Base-by-base conservation (phyloP, 2,888 invertebrate species). In the Campoletis raptor region DNA sequence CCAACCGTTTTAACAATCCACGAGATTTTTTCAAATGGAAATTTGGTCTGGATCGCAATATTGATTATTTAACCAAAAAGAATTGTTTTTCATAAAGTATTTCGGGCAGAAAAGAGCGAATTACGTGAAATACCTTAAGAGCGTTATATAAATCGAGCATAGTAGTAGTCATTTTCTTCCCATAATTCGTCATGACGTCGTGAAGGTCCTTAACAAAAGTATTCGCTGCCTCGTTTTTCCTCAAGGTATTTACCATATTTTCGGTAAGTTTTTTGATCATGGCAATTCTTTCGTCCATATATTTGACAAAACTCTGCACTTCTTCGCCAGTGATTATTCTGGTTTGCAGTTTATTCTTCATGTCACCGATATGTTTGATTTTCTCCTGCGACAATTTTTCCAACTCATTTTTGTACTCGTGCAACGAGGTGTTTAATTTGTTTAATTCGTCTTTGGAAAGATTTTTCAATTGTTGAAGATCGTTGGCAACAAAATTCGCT, bases 371-470 rank as follows among this genome's bases (percentile, higher is more conserved):
- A 6, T 81, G 57, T 24, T 78, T 81, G 21, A 86, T 79, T 45
- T 86, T 79, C 12, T 88, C 88, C 64, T 80, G 85, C 10, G 87
- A 84, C 67, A 87, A 83, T 78, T 89, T 87, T 64, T 88, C 86
- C 66, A 89, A 45, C 36, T 76, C 81, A 0, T 36, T 57, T 37
- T 81, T 88, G 57, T 89, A 89, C 36, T 89, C 85, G 30, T 10
- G 42, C 21, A 89, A 42, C 6, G 81, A 76, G 2, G n/a, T 66
- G 72, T 88, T 85, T 1, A 81, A 64, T 45, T 86, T 89, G 42
- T 73, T 69, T 24, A 87, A 77, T 67, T 89, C 89, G 21, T 87
- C 87, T 24, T 85, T 88, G n/a, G 89, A 86, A n/a, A 85, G 57
- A 81, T 82, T 64, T 36, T 87, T 87, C 54, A 88, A 84, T 54